Conservation (phyloP, 2,113 vertebrate genomes). For the Odontophorus gujanensis region DNA sequence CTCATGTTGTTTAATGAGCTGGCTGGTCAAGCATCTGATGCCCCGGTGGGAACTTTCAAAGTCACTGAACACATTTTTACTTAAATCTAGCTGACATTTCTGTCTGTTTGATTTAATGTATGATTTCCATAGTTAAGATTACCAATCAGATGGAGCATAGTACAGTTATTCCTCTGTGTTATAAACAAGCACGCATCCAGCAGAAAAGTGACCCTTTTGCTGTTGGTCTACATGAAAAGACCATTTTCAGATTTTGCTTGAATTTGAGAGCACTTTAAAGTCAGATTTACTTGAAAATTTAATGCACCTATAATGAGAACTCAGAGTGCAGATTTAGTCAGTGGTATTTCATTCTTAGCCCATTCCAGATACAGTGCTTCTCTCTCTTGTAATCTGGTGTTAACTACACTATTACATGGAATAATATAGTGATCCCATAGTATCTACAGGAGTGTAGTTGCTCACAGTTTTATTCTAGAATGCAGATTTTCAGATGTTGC, state of each 20-base stretch:
- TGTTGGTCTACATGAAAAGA: neutral
- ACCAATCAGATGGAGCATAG: conserved; percentile 43
- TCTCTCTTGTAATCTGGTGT: neutral
- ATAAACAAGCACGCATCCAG: neutral
- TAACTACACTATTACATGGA: neutral
- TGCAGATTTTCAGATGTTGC: neutral
- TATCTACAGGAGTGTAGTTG: neutral
- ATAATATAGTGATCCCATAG: neutral
- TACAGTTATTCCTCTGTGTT: neutral
- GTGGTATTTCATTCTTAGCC: neutral
- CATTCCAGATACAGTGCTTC: neutral
- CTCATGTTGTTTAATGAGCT: conserved; percentile 70
- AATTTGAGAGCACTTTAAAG: neutral
- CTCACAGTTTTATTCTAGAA: neutral
- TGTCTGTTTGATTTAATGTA: conserved; percentile 66
- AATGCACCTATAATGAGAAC: neutral
- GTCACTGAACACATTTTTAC: conserved; percentile 60
- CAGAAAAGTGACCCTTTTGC: neutral
- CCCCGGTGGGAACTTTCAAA: conserved; percentile 59
- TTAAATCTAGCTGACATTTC: conserved; percentile 65
- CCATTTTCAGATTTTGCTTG: neutral
- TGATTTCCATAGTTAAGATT: conserved; percentile 58
- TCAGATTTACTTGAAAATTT: conserved; percentile 15
- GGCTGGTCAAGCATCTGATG: conserved; percentile 62
- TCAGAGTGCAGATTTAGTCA: neutral